Percentiles rank a stretch among this genome's conserved stretches.
These are phyloP conservation scores for Muscicapa striata DNA, from an alignment of 2,797 vertebrate genomes.

Conservation along the genomic window DNA sequence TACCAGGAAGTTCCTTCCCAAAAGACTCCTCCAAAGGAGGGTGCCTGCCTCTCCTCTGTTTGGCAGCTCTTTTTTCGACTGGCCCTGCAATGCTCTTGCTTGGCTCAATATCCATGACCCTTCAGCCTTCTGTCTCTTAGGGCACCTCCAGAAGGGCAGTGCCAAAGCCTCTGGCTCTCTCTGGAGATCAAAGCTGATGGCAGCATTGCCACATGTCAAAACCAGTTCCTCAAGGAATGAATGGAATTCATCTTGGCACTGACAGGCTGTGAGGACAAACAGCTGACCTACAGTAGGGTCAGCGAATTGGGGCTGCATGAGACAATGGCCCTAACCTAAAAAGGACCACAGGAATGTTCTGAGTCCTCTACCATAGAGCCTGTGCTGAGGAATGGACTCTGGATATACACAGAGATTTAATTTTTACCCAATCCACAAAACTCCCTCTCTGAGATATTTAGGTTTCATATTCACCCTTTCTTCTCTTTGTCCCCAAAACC, in stretches of 20 bases:
- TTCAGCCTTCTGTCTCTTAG: neutral
- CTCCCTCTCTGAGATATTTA: neutral
- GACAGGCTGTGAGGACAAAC: rapidly evolving
- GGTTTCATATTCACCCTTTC: neutral
- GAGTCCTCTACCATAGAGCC: neutral
- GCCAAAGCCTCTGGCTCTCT: neutral
- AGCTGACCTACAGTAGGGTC: neutral
- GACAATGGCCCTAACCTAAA: neutral
- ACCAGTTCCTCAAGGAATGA: neutral
- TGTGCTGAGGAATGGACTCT: neutral
- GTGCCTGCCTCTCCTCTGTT: rapidly evolving
- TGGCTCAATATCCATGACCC: neutral
- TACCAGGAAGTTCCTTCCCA: neutral
- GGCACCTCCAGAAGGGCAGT: neutral
- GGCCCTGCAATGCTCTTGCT: neutral
- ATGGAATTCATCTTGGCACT: rapidly evolving
- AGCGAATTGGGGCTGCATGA: neutral
- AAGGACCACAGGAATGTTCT: neutral
- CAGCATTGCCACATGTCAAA: neutral
- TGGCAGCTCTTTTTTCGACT: neutral
- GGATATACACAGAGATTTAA: neutral
- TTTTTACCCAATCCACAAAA: neutral
- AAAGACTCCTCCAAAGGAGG: neutral
- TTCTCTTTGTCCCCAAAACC: neutral
- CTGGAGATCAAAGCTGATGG: neutral